Percentiles rank a stretch among this genome's conserved stretches.
Evolutionary conservation across 2,113 vertebrate species (phyloP).

Genomic region (Oryzias curvinotus): DNA sequence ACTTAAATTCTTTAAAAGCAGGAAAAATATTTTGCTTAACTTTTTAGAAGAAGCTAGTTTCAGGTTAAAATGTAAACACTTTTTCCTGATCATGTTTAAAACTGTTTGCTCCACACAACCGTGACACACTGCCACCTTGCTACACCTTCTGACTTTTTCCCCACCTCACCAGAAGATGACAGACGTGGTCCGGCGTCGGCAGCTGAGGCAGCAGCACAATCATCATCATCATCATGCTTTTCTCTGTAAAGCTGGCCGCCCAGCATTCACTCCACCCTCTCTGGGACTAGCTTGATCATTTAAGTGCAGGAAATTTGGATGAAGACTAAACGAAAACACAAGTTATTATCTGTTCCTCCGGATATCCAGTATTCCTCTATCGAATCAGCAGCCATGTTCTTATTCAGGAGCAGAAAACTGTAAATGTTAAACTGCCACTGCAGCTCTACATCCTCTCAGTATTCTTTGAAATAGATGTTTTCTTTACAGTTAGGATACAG

Average conservation of each 20-base stretch:
- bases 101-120: conserved; percentile 16
- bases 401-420: conserved; percentile 38
- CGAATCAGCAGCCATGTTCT: conserved; percentile 40
- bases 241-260: conserved; percentile 50
- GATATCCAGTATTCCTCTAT: conserved; percentile 45
- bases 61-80: background rate
- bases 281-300: conserved; percentile 62
- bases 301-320: conserved; percentile 45
- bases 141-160: conserved; percentile 34
- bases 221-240: conserved; percentile 44
- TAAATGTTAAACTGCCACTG: conserved; percentile 25
- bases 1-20: no score
- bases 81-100: conserved; percentile 7
- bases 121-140: conserved; percentile 5
- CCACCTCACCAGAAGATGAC: conserved; percentile 57
- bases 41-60: background rate
- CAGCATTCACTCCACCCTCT: conserved; percentile 66
- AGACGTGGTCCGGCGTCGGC: conserved; percentile 48
- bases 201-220: conserved; percentile 48
- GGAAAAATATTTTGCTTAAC: background rate
- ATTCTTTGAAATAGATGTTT: conserved; percentile 28
- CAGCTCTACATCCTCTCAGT: conserved; percentile 48
- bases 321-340: conserved; percentile 69
- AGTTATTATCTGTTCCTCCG: conserved; percentile 60
- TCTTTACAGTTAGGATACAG: no score